Base-by-base conservation (phyloP, 2,888 invertebrate species). In the Microctonus brassicae region DNA sequence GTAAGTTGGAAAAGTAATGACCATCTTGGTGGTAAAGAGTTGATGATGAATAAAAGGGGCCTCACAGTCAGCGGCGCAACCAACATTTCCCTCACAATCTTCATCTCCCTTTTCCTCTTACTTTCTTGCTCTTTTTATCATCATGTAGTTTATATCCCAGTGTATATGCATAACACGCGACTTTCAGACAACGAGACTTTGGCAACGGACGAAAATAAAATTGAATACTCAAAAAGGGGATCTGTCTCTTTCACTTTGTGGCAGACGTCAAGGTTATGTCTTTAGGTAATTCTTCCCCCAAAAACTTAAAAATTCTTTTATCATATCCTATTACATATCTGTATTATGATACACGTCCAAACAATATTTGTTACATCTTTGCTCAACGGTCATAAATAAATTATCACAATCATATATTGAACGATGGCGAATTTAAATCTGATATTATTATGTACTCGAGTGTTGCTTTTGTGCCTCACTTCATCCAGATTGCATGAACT, bases 181-280 rank as follows among this genome's bases (percentile, higher is more conserved):
- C 39, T 39, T 33, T 64, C 42, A 62, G 63, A 52, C 72, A 69
- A 70, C 64, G 67, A 57, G 53, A 39, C 71, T 72, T 63, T 24
- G 55, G 63, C 11, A 64, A 60, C 65, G 62, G n/a, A 29, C 63
- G 6, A 64, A 34, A 53, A 69, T 60, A 52, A 24, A 60, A 64
- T 64, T 29, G 20, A 64, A 64, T 42, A 10, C 20, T 64, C 33
- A 11, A 47, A 52, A 26, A 13, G 26, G 36, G 42, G 47, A 10
- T 20, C 22, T 22, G 53, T 17, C 26, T 55, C 26, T 11, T n/a
- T 55, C 26, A 55, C 17, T 17, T 47, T 60, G 17, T 60, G 60
- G 34, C 60, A 11, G 22, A 33, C 60, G 60, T 34, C 60, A 60
- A 60, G 60, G 60, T 60, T 47, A 47, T 34, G 22, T n/a, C n/a